Conservation (phyloP, 2,113 vertebrate genomes). For the Stigmatopora argus region DNA sequence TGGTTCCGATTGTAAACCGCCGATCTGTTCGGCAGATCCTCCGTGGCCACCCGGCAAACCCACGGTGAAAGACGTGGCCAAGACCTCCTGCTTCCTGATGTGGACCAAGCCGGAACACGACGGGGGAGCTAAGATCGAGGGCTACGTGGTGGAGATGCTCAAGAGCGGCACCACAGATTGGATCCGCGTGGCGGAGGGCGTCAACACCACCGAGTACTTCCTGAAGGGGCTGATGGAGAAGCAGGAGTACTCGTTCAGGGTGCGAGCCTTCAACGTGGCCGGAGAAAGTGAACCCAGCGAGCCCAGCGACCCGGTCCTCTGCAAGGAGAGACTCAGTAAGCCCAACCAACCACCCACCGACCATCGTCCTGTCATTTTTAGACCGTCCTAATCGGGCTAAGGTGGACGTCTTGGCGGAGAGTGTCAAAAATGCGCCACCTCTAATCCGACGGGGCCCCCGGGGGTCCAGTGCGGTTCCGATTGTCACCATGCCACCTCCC, state of each 20-base stretch:
- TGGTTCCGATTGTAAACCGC: background rate
- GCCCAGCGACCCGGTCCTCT: constrained; percentile 90
- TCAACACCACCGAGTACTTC: constrained; percentile 80
- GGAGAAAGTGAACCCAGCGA: constrained; percentile 97
- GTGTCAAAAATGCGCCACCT: too few species aligned
- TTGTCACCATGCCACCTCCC: too few species aligned
- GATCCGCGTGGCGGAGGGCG: constrained; percentile 87
- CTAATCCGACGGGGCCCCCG: too few species aligned
- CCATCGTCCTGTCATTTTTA: too few species aligned
- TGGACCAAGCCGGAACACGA: constrained; percentile 98
- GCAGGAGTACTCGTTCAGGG: constrained; percentile 95
- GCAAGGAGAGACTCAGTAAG: constrained; percentile 97
- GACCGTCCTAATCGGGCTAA: too few species aligned
- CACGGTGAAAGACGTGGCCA: constrained; percentile 85
- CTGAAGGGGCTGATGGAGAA: constrained; percentile 92
- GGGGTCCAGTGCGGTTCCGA: too few species aligned
- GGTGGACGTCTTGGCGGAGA: too few species aligned
- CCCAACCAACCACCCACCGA: too few species aligned
- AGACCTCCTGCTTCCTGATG: constrained; percentile 81
- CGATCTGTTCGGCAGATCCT: constrained; percentile 74
- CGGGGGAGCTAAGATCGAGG: constrained; percentile 93
- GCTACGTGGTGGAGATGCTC: constrained; percentile 88
- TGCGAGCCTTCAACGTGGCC: constrained; percentile 87
- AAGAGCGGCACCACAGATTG: constrained; percentile 93
- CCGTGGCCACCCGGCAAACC: constrained; percentile 97